Evolutionary conservation across 2,113 vertebrate species (phyloP), one percentile per base, ranked within the genome.

Genomic region (Calidris pugnax): DNA sequence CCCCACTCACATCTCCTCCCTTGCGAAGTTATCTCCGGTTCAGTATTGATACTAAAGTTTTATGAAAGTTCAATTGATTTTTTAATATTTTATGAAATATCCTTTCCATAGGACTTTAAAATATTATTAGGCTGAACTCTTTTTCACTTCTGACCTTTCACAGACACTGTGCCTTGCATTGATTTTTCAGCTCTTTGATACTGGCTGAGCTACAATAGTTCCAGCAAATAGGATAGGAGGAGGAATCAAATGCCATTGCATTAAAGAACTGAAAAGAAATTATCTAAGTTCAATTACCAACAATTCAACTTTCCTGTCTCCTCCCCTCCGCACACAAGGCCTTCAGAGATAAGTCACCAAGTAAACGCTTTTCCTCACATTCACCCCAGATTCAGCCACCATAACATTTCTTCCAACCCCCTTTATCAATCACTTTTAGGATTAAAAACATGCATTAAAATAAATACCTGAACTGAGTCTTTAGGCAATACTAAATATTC

Each of bases 401-500:
- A 95, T 96, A 96, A 96, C 95, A 79, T 91, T 93, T 77, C 76
- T 95, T 89, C 80, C 92, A 87, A 81, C 16, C 32, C 15, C 20
- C 66, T 94, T 95, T 97, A 96, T 97, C 97, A 97, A 96, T 97
- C 90, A 76, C 50, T 93, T 35, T 62, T 80, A 93, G 78, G 92
- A 92, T 92, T 87, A 97, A 96, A 96, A 97, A 85, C 45, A 12
- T 76, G 85, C 85, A 96, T 97, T 97, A 97, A 97, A 97, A 94
- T 95, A 97, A 97, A 94, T 74, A 95, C 93, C 92, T 94, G 87
- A 97, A 92, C 80, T 90, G 77, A 97, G 87, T 95, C 97, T 95
- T 90, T 67, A 95, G 92, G 94, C 96, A 96, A 94, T 95, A 97
- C 97, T 98, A 98, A 98, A 97, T 94, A 97, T 96, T 96, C 95